Evolutionary conservation across 2,797 vertebrate species (phyloP).

Genomic region (Petrocephalus sullivani): DNA sequence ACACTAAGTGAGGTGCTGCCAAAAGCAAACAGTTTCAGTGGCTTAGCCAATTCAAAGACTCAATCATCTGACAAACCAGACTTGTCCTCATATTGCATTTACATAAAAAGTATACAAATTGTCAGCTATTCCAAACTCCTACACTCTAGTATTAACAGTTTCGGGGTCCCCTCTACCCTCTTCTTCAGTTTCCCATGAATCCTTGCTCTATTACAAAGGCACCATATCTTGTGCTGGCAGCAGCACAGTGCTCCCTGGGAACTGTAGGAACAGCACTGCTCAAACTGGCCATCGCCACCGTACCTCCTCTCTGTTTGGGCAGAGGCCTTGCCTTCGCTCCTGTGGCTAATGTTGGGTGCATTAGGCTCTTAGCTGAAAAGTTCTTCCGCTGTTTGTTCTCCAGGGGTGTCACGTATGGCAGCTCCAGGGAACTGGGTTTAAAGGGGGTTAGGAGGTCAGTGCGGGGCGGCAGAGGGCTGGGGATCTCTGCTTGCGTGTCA

Average conservation of each 20-base stretch:
- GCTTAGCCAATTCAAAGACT: not conserved
- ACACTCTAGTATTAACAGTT: not conserved
- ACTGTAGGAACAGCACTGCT: not conserved
- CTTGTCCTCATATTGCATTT: not conserved
- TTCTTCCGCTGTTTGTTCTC: conserved; percentile 88
- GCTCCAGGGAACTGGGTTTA: conserved; percentile 78
- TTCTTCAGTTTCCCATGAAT: not conserved
- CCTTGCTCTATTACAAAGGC: not conserved
- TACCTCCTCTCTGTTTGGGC: conserved; percentile 77
- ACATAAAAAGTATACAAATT: not conserved
- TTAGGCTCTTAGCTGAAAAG: conserved; percentile 75
- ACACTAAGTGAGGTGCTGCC: not conserved
- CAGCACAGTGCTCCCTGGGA: not conserved
- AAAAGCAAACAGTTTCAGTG: not conserved
- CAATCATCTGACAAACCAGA: not conserved
- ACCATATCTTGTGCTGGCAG: not conserved
- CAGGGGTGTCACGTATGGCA: conserved; percentile 75
- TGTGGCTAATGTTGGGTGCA: conserved; percentile 57
- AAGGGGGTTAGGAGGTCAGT: not conserved
- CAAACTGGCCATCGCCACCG: not conserved
- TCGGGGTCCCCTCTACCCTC: not conserved
- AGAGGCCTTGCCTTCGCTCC: conserved; percentile 73
- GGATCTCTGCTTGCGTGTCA: conserved; percentile 11
- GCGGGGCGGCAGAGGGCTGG: not conserved
- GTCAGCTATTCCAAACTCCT: not conserved